Percentiles rank a stretch among this genome's conserved stretches.
phyloP scores from a whole-genome alignment of 2,797 vertebrate species.

The Sebastes baramenuke region DNA sequence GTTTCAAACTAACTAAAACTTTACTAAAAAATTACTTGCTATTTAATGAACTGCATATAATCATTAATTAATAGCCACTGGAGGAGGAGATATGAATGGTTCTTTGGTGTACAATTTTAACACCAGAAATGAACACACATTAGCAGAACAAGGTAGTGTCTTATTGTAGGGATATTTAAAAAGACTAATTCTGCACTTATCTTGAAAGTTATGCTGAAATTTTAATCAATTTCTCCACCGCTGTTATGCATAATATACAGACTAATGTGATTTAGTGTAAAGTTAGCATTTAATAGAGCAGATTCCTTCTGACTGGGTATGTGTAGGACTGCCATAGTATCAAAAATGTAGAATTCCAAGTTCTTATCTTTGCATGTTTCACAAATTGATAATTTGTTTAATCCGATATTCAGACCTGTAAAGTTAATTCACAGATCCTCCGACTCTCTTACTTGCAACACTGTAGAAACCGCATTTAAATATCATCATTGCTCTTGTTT shows the following conservation, averaged over 20 bases:
- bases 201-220: not conserved
- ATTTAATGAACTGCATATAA: not conserved
- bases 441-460: not conserved
- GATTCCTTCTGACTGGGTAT: not conserved
- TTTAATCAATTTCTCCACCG: not conserved
- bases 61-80: not conserved
- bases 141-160: not conserved
- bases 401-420: not conserved
- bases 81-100: not conserved
- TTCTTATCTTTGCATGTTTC: not conserved
- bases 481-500: not conserved
- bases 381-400: not conserved
- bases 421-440: slow-evolving; percentile 1
- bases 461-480: not conserved
- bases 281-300: not conserved
- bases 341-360: not conserved
- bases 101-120: not conserved
- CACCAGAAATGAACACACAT: not conserved
- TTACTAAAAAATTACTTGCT: not conserved
- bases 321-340: not conserved
- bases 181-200: not conserved
- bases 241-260: not conserved
- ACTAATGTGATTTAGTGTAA: not conserved
- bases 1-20: not conserved
- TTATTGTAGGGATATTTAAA: not conserved